Base-by-base conservation (phyloP, 2,888 invertebrate genomes). In the Odontomyia ornata region DNA sequence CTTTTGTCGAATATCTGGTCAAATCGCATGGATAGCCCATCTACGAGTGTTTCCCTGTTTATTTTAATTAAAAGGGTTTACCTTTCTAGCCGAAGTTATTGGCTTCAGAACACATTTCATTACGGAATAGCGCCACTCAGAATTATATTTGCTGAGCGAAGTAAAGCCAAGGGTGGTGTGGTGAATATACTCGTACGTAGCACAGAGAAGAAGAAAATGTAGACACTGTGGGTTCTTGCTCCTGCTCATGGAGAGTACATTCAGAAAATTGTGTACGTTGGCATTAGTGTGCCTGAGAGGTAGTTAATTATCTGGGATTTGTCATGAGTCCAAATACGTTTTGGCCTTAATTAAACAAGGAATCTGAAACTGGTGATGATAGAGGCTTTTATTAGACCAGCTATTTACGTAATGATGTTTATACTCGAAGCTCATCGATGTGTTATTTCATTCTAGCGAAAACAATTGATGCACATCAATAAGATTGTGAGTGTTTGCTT, bases 11-110 rank as follows among this genome's bases (percentile, higher is more conserved):
- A 13, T 60, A 15, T 64, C 64, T 28, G 36, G 23, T 23, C 15
- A 47, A 47, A 23, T 69, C 69, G 23, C 47, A 23, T 23, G 21
- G 69, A 69, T 46, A 69, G 36, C 65, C 4, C 43, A 46, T 69
- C 18, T 13, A 60, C 36, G 73, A 60, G 47, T 23, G 27, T 46
- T 64, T 64, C 27, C 75, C 75, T 75, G 76, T 76, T 76, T 76
- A 76, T 76, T 76, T 76, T 76, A 76, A 76, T 76, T 76, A 76
- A 76, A 76, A 76, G 76, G 76, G 76, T 76, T 76, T 76, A 76
- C 76, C 76, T 76, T 76, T 76, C 65, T 64, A 52, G 52, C 67
- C 23, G 46, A 27, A 76, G 76, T 76, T 76, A 76, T 76, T 76
- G 76, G 76, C 76, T 76, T 76, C 76, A 67, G 62, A 62, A 64